A percentile compares a stretch with the other conserved stretches of the same genome.
Evolutionary conservation across 1,140 invertebrate species (phyloP).

Genomic region (Drosophila tristis): DNA sequence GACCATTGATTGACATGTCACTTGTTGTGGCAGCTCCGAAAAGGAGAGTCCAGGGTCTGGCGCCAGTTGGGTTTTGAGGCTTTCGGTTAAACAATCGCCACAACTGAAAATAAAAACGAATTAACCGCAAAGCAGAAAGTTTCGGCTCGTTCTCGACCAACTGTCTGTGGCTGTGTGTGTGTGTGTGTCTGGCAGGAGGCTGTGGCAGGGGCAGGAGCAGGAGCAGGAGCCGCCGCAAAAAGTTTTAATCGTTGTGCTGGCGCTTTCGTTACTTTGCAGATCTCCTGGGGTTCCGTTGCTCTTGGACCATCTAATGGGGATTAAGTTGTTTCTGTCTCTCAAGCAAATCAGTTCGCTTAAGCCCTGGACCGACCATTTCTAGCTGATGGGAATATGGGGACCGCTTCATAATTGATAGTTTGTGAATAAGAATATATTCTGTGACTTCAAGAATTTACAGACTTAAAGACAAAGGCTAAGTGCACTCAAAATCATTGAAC

Average conservation of each 20-base stretch:
- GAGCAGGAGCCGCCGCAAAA: constrained; percentile 26
- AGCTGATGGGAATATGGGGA: too few relatives aligned
- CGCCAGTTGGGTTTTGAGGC: constrained; percentile 42
- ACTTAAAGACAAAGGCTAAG: background rate
- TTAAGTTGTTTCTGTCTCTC: constrained; percentile 35
- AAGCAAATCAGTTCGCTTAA: constrained; percentile 9
- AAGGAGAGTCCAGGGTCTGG: constrained; percentile 6
- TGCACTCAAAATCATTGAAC: background rate
- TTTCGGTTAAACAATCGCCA: constrained; percentile 36
- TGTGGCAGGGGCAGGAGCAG: constrained; percentile 13
- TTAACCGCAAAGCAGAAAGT: constrained; percentile 45
- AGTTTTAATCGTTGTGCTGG: constrained; percentile 36
- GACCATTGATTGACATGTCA: constrained; percentile 48
- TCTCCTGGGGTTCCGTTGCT: constrained; percentile 9
- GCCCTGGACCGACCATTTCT: too few relatives aligned
- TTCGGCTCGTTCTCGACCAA: constrained; percentile 25
- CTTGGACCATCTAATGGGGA: constrained; percentile 25
- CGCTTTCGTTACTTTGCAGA: background rate
- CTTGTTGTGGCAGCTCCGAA: constrained; percentile 27
- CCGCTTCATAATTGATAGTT: background rate
- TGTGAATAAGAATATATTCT: background rate
- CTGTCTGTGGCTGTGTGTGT: constrained; percentile 6
- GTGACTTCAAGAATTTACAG: too few relatives aligned
- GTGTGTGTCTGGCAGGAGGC: background rate
- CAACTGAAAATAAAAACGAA: constrained; percentile 31